Evolutionary conservation across 2,888 invertebrate genomes (phyloP), one percentile per base, ranked within the genome.

Genomic region (Eucera pruinosa): DNA sequence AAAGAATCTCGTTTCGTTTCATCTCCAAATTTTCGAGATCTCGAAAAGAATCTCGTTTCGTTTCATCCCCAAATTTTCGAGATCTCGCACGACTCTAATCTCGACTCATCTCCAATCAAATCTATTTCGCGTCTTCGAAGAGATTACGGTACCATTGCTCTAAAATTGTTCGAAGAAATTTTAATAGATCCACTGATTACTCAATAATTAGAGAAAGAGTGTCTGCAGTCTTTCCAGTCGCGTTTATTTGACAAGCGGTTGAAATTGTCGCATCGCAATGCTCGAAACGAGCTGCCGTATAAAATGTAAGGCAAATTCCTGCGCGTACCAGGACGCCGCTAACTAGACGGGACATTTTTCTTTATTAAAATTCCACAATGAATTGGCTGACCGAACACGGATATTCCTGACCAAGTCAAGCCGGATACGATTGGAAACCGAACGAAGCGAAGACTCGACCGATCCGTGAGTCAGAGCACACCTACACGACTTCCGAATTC

Each of bases 401-500:
- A 68, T 74, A 82, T 77, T 75, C 77, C 64, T 78, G 78, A 80
- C 60, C 74, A 70, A 72, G 72, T 74, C 68, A 75, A 77, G 52
- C 57, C 48, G 75, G 58, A 66, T 65, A 47, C 69, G 58, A 84
- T 80, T 84, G 72, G 67, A 81, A 81, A 78, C 50, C 30, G 50
- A 45, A 60, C 13, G 23, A 57, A 64, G 48, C 58, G 73, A 55
- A 50, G 50, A 68, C 66, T 55, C 66, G 55, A 62, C 58, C 43
- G 33, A 6, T 47, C n/a, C 69, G 65, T 85, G 84, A 84, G 50
- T 82, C 78, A 80, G 84, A 75, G 60, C 39, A 30, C 77, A 73
- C 85, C 85, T 83, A 86, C 86, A 69, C 81, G 61, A 82, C 80
- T 82, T 85, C 86, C 85, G 84, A 85, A 85, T 85, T 85, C 77